These are phyloP conservation scores for Danio aesculapii DNA, from an alignment of 2,797 vertebrate genomes.

Conservation along the genomic window DNA sequence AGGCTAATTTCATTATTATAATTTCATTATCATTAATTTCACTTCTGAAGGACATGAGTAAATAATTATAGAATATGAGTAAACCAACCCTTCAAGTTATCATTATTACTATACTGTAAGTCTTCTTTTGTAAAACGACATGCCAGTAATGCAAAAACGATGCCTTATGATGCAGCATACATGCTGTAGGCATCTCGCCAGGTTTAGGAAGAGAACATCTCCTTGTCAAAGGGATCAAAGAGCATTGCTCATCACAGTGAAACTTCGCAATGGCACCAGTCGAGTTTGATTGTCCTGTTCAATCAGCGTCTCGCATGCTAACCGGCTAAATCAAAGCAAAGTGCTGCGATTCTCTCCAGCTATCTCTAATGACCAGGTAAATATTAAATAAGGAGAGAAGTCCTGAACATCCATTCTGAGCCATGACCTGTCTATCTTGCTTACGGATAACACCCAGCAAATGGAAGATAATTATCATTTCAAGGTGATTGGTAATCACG, in stretches of 20 bases:
- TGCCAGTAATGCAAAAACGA: background rate
- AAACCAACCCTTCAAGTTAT: background rate
- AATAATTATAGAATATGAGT: background rate
- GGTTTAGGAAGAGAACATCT: slow-evolving; percentile 2
- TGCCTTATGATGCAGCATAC: background rate
- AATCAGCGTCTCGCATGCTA: slow-evolving; percentile 14
- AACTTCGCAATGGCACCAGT: background rate
- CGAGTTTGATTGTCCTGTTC: slow-evolving; percentile 12
- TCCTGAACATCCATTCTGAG: slow-evolving; percentile 44
- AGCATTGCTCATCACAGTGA: background rate
- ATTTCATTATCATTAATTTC: too few relatives aligned
- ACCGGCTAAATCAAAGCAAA: slow-evolving; percentile 26
- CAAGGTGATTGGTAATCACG: slow-evolving; percentile 54
- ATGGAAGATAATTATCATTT: slow-evolving; percentile 60
- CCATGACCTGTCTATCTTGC: slow-evolving; percentile 52
- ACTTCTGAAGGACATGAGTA: background rate
- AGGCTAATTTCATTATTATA: too few relatives aligned
- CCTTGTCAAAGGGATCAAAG: slow-evolving; percentile 13
- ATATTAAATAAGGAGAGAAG: slow-evolving; percentile 35
- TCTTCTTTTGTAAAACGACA: background rate
- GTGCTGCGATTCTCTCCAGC: slow-evolving; percentile 9
- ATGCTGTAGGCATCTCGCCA: background rate
- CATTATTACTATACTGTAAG: background rate
- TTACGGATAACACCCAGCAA: slow-evolving; percentile 45
- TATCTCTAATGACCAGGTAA: slow-evolving; percentile 51